phyloP scores from a whole-genome alignment of 2,797 vertebrate species.

The Remorina albescens region DNA sequence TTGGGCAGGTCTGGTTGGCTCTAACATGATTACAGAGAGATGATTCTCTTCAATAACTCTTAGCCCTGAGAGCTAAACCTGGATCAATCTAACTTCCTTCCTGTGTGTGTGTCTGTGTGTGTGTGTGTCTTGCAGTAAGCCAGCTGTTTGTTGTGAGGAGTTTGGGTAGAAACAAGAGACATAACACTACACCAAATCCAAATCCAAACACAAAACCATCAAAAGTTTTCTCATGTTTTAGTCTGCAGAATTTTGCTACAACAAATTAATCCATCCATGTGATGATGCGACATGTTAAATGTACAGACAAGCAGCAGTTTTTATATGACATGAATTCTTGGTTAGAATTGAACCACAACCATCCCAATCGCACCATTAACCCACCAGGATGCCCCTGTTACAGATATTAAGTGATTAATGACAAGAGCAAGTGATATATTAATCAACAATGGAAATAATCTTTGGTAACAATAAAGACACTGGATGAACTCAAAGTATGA shows the following conservation, averaged over 20 bases:
- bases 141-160: slow-evolving; percentile 67
- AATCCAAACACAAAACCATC: background rate
- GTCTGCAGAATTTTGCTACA: background rate
- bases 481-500: background rate
- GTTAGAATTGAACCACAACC: background rate
- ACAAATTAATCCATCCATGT: background rate
- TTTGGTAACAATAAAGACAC: too few species aligned
- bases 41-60: slow-evolving; percentile 89
- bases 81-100: slow-evolving; percentile 85
- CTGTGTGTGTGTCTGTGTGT: slow-evolving; percentile 65
- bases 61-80: slow-evolving; percentile 87
- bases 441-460: background rate
- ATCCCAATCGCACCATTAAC: background rate
- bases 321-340: background rate
- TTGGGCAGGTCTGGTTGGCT: slow-evolving; percentile 82
- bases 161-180: slow-evolving; percentile 57
- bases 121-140: slow-evolving; percentile 61
- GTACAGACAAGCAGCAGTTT: background rate
- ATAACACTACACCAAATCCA: slow-evolving; percentile 25
- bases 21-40: slow-evolving; percentile 87
- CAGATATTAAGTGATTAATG: background rate
- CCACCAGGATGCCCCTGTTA: background rate
- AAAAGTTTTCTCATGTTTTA: slow-evolving; percentile 6
- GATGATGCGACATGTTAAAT: too few species aligned
- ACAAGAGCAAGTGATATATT: background rate